These are phyloP conservation scores for Talpa occidentalis DNA, from an alignment of 2,113 vertebrate species.

Conservation along the genomic window DNA sequence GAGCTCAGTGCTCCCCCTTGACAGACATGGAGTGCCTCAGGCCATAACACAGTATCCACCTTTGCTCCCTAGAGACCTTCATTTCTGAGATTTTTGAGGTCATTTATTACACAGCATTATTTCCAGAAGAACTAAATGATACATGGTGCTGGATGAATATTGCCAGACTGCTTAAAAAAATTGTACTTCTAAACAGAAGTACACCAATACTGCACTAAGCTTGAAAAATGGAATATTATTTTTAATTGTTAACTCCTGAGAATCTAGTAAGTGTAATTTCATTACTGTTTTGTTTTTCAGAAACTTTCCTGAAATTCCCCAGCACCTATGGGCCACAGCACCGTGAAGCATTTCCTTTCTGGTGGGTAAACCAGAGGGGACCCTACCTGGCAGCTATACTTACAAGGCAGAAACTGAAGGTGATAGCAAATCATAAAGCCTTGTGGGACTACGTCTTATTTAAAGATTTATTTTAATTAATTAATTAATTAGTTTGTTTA, in stretches of 20 bases:
- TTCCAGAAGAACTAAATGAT: conserved; percentile 20
- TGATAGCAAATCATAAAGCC: conserved; percentile 33
- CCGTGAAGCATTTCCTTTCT: conserved; percentile 30
- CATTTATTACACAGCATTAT: conserved; percentile 1
- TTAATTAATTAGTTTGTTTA: no score
- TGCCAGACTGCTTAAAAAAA: not conserved
- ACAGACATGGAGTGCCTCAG: not conserved
- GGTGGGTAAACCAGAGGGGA: not conserved
- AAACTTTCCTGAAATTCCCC: not conserved
- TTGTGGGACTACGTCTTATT: not conserved
- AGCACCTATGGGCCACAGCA: conserved; percentile 37
- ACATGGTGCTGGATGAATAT: not conserved
- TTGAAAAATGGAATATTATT: not conserved
- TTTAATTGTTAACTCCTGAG: conserved; percentile 52
- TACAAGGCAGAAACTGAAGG: not conserved
- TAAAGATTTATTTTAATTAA: no score
- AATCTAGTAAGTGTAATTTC: conserved; percentile 24
- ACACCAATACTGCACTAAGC: not conserved
- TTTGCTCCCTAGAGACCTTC: not conserved
- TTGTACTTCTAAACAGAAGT: not conserved
- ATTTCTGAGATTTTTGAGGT: conserved; percentile 22
- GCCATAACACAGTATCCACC: not conserved
- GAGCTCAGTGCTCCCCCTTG: not conserved
- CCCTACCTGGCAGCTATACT: not conserved
- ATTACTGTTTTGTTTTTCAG: conserved; percentile 38